Base-by-base conservation (phyloP, 2,113 vertebrate genomes). In the Dicentrarchus labrax region DNA sequence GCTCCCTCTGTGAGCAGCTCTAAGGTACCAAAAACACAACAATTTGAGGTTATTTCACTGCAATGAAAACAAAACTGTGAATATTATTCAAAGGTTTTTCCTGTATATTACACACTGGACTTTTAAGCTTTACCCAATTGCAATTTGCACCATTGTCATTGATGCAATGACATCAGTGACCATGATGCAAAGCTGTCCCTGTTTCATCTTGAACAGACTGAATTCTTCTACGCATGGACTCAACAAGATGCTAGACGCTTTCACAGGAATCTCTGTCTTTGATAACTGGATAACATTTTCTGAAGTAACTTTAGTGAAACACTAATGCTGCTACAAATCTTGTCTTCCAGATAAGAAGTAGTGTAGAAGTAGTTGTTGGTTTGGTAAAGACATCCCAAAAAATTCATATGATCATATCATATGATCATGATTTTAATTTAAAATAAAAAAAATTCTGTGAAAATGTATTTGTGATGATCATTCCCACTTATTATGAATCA, bases 231-330 rank as follows among this genome's bases (percentile, higher is more conserved):
- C 72, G 54, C 76, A 39, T 51, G 47, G 68, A 72, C 48, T 61
- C 65, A 85, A 70, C 43, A 60, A 80, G 76, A 87, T 69, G 50
- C 30, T 64, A 16, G 22, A 59, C 30, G 64, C 57, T 69, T 84
- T 69, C 61, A 86, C 72, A 80, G 60, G 64, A 72, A 75, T 51
- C 47, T n/a, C 45, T 0, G 54, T n/a, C 47, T 87, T 84, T 82
- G 83, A 83, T 70, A 45, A 71, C 61, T 80, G 38, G 56, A 67
- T 17, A 48, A 13, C 4, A 82, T 78, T 88, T 89, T 81, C 51
- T 69, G 70, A 86, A 80, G 80, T 71, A 54, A 72, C n/a, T 80
- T 72, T 62, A 56, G 53, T 77, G 50, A 70, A 83, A 83, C 73
- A 77, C 86, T 74, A 53, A 78, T 67, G 38, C 19, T 39, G 43